Conservation (phyloP, 2,888 invertebrate species). For the Megalurothrips usitatus region DNA sequence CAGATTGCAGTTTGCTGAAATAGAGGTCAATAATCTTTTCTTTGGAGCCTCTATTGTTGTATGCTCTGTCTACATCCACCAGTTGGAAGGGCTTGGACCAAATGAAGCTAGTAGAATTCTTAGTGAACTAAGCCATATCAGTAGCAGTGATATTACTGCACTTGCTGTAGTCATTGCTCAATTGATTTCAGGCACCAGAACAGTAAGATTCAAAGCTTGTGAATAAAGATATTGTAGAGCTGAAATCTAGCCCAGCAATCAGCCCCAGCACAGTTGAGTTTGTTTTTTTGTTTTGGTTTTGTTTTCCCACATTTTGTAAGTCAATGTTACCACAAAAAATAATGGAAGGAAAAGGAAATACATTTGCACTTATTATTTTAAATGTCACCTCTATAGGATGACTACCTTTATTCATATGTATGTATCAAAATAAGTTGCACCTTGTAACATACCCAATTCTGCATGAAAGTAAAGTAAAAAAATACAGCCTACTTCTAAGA, state of each 20-base stretch:
- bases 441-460: not conserved
- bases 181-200: not conserved
- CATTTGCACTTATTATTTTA: not conserved
- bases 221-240: not conserved
- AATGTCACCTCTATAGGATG: not conserved
- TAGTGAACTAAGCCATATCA: not conserved
- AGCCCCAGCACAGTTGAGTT: not conserved
- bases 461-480: slow-evolving; percentile 12
- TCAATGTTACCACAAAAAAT: not conserved
- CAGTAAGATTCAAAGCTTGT: not conserved
- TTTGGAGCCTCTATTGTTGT: not conserved
- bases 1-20: not conserved
- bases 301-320: not conserved
- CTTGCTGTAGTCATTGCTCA: not conserved
- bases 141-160: not conserved
- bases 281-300: not conserved
- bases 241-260: not conserved
- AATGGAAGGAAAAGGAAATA: not conserved
- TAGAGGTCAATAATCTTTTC: not conserved
- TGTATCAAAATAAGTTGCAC: slow-evolving; percentile 4
- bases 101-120: not conserved
- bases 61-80: not conserved
- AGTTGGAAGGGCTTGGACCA: not conserved
- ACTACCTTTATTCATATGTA: not conserved
- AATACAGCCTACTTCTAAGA: slow-evolving; percentile 7